A percentile compares a stretch with the other conserved stretches of the same genome.
phyloP scores from a whole-genome alignment of 2,888 invertebrate species.

The Clunio marinus region DNA sequence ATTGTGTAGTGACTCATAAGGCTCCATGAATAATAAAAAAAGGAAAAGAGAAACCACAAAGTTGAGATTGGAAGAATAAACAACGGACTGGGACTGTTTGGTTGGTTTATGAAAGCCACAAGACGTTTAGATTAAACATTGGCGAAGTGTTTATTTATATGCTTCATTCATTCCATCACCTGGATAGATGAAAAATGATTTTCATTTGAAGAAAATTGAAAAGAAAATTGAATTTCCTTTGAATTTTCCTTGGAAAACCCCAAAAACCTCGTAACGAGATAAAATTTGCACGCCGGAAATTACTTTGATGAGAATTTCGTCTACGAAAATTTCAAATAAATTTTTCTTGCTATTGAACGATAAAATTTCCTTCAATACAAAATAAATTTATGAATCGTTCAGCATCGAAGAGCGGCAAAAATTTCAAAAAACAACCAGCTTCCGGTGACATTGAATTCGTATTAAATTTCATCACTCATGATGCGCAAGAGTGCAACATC shows the following conservation, averaged over 20 bases:
- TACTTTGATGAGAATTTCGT: conserved; percentile 29
- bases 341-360: no score
- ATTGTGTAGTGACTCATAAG: conserved; percentile 23
- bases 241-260: conserved; percentile 1
- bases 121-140: conserved; percentile 21
- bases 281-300: conserved; percentile 19
- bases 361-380: not conserved
- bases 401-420: not conserved
- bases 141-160: not conserved
- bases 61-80: conserved; percentile 33
- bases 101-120: not conserved
- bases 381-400: not conserved
- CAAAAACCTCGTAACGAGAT: not conserved
- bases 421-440: conserved; percentile 23
- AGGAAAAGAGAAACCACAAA: conserved; percentile 31
- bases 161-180: not conserved
- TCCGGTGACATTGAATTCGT: conserved; percentile 41
- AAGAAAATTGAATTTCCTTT: conserved; percentile 19
- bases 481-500: conserved; percentile 12
- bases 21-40: conserved; percentile 11
- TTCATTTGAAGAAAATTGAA: not conserved
- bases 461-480: conserved; percentile 25
- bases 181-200: not conserved
- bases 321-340: no score
- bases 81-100: not conserved